Percentiles rank a stretch among this genome's conserved stretches.
phyloP scores from a whole-genome alignment of 1,140 invertebrate species.

The Bombus sibiricus region DNA sequence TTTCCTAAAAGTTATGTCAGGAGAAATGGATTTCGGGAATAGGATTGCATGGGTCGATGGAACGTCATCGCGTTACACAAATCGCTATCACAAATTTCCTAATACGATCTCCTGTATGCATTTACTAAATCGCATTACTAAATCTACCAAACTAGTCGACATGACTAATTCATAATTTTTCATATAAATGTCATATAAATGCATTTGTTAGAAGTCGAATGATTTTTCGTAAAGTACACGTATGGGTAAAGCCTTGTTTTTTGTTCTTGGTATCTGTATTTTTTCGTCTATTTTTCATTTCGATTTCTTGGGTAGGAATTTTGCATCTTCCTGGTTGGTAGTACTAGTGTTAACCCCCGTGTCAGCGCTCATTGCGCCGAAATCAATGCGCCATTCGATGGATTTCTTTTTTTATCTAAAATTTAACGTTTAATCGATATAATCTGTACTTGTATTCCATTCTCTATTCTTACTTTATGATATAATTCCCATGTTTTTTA shows the following conservation, averaged over 20 bases:
- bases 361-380: no score
- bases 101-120: no score
- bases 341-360: background rate
- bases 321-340: background rate
- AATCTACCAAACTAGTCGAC: background rate
- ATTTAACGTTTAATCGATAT: background rate
- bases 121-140: background rate
- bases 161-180: background rate
- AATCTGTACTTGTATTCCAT: background rate
- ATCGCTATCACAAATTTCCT: background rate
- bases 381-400: background rate
- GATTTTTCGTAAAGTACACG: background rate
- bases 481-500: no score
- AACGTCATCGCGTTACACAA: background rate
- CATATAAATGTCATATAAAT: no score
- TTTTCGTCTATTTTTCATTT: background rate
- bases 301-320: background rate
- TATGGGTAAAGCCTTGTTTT: rapidly evolving
- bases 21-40: conserved; percentile 12
- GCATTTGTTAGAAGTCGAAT: background rate
- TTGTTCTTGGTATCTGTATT: background rate
- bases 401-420: background rate
- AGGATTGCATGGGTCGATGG: background rate
- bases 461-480: background rate
- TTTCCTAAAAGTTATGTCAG: conserved; percentile 1